Evolutionary conservation across 37 sponge, comb jelly and placozoan genomes (phyloP).

Genomic region (Dysidea cf. avara): DNA sequence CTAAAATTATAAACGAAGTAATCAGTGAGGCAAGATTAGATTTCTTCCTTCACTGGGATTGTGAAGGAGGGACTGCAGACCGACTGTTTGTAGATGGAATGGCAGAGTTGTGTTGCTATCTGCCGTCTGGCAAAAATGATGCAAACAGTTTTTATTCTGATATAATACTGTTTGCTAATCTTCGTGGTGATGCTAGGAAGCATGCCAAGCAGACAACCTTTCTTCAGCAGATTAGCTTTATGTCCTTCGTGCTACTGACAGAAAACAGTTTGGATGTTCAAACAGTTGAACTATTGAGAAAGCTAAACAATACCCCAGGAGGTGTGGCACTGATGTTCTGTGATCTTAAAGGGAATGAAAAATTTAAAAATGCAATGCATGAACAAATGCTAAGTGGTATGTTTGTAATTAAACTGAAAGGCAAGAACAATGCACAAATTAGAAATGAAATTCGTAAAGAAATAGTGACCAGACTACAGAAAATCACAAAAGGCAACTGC

Average conservation of each 20-base stretch:
- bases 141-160: constrained; percentile 6
- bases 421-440: constrained; percentile 1
- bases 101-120: constrained; percentile 31
- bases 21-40: constrained; percentile 6
- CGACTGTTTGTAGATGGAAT: constrained; percentile 21
- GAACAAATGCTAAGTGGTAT: neutral
- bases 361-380: neutral
- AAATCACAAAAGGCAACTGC: neutral
- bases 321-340: neutral
- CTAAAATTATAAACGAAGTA: constrained; percentile 29
- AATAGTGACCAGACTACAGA: neutral
- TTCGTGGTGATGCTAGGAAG: constrained; percentile 32
- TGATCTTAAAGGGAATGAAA: neutral
- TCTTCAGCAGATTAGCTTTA: constrained; percentile 7
- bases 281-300: constrained; percentile 5
- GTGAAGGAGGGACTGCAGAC: constrained; percentile 18
- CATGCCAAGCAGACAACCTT: constrained; percentile 19
- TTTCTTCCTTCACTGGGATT: constrained; percentile 24
- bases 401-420: neutral
- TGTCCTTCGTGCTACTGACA: constrained; percentile 12
- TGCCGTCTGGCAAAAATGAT: constrained; percentile 9
- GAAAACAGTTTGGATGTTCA: constrained; percentile 5
- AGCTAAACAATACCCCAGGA: neutral
- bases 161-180: constrained; percentile 29
- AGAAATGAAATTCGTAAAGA: neutral